Evolutionary conservation across 2,888 invertebrate species (phyloP).

Genomic region (Dioctria linearis): DNA sequence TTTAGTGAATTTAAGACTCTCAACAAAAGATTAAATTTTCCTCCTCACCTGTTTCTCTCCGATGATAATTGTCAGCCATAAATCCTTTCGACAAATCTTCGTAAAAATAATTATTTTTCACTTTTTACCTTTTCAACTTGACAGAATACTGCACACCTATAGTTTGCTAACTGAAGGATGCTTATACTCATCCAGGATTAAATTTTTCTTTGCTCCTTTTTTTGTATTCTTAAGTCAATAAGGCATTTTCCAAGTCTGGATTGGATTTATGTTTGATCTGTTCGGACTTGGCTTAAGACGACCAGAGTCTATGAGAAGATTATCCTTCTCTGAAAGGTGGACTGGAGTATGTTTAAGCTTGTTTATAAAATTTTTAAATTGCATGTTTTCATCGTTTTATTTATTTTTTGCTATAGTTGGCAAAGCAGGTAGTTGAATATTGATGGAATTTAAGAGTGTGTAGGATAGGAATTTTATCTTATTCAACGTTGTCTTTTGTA

Average conservation of each 20-base stretch:
- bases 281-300: slow-evolving; percentile 1
- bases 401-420: too few relatives aligned
- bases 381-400: slow-evolving; percentile 28
- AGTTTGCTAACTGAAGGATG: too few relatives aligned
- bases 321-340: slow-evolving; percentile 13
- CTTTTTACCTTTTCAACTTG: slow-evolving; percentile 25
- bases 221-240: slow-evolving; percentile 25
- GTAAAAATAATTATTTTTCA: slow-evolving; percentile 48
- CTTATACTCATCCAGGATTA: too few relatives aligned
- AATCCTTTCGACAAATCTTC: not conserved
- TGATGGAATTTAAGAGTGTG: too few relatives aligned
- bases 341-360: slow-evolving; percentile 13
- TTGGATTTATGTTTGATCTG: slow-evolving; percentile 9
- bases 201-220: too few relatives aligned
- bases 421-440: too few relatives aligned
- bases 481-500: too few relatives aligned
- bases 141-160: too few relatives aligned
- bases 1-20: slow-evolving; percentile 53
- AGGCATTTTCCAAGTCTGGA: slow-evolving; percentile 15
- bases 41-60: slow-evolving; percentile 47
- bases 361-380: slow-evolving; percentile 57
- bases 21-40: slow-evolving; percentile 52
- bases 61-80: not conserved
- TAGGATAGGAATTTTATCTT: too few relatives aligned
- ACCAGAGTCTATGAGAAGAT: slow-evolving; percentile 13